Evolutionary conservation across 2,888 invertebrate genomes (phyloP).

Genomic region (Idaea dimidiata): DNA sequence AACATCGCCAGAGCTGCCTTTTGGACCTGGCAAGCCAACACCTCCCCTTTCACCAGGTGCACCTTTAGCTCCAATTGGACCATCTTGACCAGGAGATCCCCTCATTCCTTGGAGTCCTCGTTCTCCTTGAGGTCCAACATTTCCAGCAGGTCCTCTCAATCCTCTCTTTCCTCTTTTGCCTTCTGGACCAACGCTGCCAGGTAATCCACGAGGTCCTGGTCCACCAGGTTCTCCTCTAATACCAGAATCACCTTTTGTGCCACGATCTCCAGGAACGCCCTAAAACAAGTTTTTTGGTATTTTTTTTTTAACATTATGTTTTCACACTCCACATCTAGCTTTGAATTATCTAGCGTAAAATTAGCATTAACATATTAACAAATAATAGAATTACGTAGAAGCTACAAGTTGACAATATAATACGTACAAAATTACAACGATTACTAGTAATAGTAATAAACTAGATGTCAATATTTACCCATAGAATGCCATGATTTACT

Average conservation of each 20-base stretch:
- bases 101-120: constrained; percentile 83
- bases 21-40: constrained; percentile 71
- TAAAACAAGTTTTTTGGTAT: constrained; percentile 39
- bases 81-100: constrained; percentile 89
- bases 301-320: too few species aligned
- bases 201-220: constrained; percentile 87
- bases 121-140: constrained; percentile 87
- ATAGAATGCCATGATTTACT: constrained; percentile 29
- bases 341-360: too few species aligned
- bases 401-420: too few species aligned
- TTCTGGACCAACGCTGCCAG: constrained; percentile 87
- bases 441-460: background rate
- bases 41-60: constrained; percentile 86
- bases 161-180: constrained; percentile 92
- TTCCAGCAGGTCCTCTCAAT: constrained; percentile 87
- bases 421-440: too few species aligned
- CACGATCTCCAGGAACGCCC: constrained; percentile 90
- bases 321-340: too few species aligned
- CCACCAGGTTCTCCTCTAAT: constrained; percentile 87
- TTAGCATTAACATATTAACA: too few species aligned
- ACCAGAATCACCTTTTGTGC: constrained; percentile 89
- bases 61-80: constrained; percentile 88
- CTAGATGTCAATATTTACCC: background rate
- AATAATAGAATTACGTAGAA: too few species aligned
- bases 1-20: constrained; percentile 83